phyloP scores from a whole-genome alignment of 2,888 invertebrate genomes.

The Dichetophora obliterata region DNA sequence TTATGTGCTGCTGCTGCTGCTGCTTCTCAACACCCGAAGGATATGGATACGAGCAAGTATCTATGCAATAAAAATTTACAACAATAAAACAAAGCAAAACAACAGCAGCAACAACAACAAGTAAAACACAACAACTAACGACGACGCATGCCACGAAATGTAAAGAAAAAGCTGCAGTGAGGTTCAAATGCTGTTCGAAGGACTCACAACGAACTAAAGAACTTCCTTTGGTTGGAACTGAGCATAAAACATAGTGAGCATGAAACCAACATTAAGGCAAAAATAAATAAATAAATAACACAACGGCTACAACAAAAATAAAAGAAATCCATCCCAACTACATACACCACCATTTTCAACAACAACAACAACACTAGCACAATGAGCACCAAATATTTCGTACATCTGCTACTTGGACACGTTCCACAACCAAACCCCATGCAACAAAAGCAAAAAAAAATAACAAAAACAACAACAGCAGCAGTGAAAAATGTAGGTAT shows the following conservation, averaged over 20 bases:
- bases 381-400: constrained; percentile 28
- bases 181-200: constrained; percentile 8
- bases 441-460: neutral
- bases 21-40: neutral
- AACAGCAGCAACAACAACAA: neutral
- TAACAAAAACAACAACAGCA: constrained; percentile 6
- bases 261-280: neutral
- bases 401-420: constrained; percentile 44
- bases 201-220: neutral
- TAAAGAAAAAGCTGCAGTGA: neutral
- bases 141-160: constrained; percentile 23
- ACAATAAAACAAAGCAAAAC: neutral
- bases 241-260: neutral
- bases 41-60: neutral
- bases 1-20: too few species aligned
- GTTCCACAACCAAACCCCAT: constrained; percentile 29
- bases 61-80: neutral
- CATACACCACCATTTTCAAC: neutral
- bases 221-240: neutral
- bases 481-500: constrained; percentile 6
- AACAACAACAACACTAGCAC: constrained; percentile 10
- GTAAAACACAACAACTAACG: neutral
- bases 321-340: neutral
- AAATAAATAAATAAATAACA: constrained; percentile 10
- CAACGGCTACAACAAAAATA: neutral